Base-by-base conservation (phyloP, 1,140 invertebrate genomes). In the Apocrypta bakeri region DNA sequence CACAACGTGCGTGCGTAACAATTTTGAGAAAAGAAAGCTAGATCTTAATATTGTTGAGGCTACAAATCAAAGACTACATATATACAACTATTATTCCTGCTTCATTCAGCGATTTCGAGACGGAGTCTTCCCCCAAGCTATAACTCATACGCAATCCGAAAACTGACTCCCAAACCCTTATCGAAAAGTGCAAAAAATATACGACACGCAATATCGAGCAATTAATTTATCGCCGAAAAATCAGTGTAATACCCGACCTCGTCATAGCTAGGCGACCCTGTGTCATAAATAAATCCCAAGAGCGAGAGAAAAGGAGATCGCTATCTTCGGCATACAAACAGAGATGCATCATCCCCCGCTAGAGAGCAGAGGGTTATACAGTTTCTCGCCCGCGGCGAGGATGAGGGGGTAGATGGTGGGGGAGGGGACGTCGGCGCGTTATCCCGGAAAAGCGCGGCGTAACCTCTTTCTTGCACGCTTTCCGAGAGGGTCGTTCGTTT, bases 401-500 rank as follows among this genome's bases (percentile, higher is more conserved):
- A 78, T 83, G 37, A 31, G 72, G 17, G 81, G 82, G 61, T 81
- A 21, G 29, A 29, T 78, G 82, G 64, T 37, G 9, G 17, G n/a
- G 71, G 33, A 24, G 21, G 31, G 42, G n/a, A 31, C n/a, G 1
- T 71, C 73, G 72, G 75, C 76, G 85, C 84, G 84, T 85, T 87
- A 83, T 87, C 86, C 83, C 84, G 80, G 73, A 85, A 86, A 85
- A 83, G 68, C n/a, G 33, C 29, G 12, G 68, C 79, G 81, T 80
- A 85, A 86, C 76, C 83, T 85, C 79, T 77, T 82, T 77, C 42
- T 24, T 79, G 24, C 63, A 6, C 63, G 56, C 56, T 14, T 14
- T 3, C n/a, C n/a, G 77, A 78, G 75, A 85, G 85, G 85, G 87
- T 87, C 84, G 88, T 87, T 90, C 86, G 87, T 90, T 90, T 88